Evolutionary conservation across 2,797 vertebrate species (phyloP), one percentile per base, ranked within the genome.

Genomic region (Sebastiscus albofasciatus): DNA sequence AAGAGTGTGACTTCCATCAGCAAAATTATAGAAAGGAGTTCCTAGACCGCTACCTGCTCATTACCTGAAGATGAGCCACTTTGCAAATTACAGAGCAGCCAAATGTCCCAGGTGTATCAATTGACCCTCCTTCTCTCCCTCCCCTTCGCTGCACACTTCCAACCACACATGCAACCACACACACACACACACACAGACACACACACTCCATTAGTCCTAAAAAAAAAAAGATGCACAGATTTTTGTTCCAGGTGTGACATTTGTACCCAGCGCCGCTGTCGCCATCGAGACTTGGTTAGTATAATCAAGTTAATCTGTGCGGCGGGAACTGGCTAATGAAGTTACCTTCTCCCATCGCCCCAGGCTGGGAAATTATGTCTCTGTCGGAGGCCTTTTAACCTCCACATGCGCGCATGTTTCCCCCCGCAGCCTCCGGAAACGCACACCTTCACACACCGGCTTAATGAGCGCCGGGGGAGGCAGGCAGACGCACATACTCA

Each of bases 301-400:
- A 75, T 94, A 95, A 95, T 94, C 90, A 91, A 94, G 88, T 94
- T 92, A 94, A 95, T 95, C 85, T 89, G 88, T 85, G 70, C 69
- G 87, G 88, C 83, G 60, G 89, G 87, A 92, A 88, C 79, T 65
- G 81, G 89, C 89, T 95, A 95, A 95, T 96, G 88, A 93, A 94
- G 94, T 95, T 93, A 94, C 82, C 82, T 81, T 90, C 83, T 85
- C 75, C 76, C 74, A 65, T 79, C 80, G 78, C 90, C 91, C 69
- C 77, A 60, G 87, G 92, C 89, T 87, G 75, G 49, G 83, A 91
- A 93, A 91, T 94, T 49, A 93, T 81, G 83, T 90, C 93, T 86
- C 88, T 84, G 89, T 89, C 72, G 78, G 87, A 80, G 76, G 89
- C 78, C 85, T 92, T 93, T 92, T 92, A 94, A 91, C 91, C 91